Conservation (phyloP, 1,140 invertebrate genomes). For the Psix sp. region DNA sequence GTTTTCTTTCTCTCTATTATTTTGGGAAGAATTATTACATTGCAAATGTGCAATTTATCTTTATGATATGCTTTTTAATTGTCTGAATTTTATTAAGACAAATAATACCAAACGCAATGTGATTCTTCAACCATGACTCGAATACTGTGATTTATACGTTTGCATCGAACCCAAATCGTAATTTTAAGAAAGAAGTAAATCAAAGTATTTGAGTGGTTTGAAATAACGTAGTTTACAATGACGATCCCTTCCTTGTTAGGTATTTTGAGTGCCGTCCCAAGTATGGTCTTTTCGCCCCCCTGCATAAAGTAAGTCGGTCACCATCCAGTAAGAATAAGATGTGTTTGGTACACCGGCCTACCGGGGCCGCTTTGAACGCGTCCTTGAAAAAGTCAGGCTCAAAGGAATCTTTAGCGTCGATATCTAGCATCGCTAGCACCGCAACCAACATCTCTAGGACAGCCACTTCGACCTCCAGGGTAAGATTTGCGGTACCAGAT, state of each 20-base stretch:
- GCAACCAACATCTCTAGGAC: constrained; percentile 76
- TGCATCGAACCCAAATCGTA: too few species aligned
- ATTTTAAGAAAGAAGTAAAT: too few species aligned
- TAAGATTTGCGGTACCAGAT: constrained; percentile 79
- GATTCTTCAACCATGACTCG: too few species aligned
- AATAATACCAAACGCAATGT: too few species aligned
- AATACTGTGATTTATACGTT: too few species aligned
- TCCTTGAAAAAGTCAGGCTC: constrained; percentile 86
- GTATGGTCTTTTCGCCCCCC: constrained; percentile 94
- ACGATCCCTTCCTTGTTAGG: constrained; percentile 78
- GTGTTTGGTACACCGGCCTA: constrained; percentile 81
- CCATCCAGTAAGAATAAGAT: constrained; percentile 83
- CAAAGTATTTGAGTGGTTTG: too few species aligned
- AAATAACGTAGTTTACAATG: too few species aligned
- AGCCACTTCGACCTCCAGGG: constrained; percentile 78
- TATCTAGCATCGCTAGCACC: constrained; percentile 83
- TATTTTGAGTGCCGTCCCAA: constrained; percentile 95
- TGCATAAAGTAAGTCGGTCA: constrained; percentile 90
- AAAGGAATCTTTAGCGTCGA: constrained; percentile 89
- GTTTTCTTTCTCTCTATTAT: too few species aligned
- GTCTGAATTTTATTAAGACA: too few species aligned
- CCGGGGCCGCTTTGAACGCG: constrained; percentile 75
- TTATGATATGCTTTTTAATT: too few species aligned
- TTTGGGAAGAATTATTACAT: too few species aligned
- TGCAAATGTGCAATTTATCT: too few species aligned